Conservation (phyloP, 2,113 vertebrate genomes). For the Nansenia antarctica region DNA sequence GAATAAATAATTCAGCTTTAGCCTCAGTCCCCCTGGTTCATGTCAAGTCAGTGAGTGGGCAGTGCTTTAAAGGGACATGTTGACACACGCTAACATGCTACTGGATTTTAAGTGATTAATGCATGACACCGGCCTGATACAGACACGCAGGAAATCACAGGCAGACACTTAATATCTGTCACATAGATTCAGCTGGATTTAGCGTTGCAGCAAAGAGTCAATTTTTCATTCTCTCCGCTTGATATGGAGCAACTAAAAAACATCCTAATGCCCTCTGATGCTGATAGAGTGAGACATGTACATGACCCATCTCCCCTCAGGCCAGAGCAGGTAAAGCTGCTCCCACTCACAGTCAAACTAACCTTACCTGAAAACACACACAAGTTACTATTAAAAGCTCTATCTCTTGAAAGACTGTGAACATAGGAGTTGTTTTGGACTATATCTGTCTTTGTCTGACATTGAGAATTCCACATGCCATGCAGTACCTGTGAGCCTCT, state of each 20-base stretch:
- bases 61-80: too few relatives aligned
- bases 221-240: constrained; percentile 26
- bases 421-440: constrained; percentile 17
- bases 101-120: too few relatives aligned
- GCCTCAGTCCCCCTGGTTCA: too few relatives aligned
- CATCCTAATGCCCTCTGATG: constrained; percentile 5
- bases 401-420: background rate
- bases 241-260: constrained; percentile 15
- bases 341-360: background rate
- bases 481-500: constrained; percentile 36
- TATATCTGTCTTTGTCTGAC: constrained; percentile 41
- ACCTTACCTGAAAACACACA: background rate
- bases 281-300: constrained; percentile 18
- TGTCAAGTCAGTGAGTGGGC: too few relatives aligned
- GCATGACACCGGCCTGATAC: too few relatives aligned
- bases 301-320: background rate
- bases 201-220: constrained; percentile 1
- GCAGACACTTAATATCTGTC: too few relatives aligned
- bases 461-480: constrained; percentile 50
- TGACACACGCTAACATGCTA: too few relatives aligned
- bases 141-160: too few relatives aligned
- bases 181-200: background rate
- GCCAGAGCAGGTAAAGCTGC: background rate
- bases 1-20: too few relatives aligned
- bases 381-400: background rate